Base-by-base conservation (phyloP, 1,140 invertebrate genomes). In the Leptonema lineaticorne region DNA sequence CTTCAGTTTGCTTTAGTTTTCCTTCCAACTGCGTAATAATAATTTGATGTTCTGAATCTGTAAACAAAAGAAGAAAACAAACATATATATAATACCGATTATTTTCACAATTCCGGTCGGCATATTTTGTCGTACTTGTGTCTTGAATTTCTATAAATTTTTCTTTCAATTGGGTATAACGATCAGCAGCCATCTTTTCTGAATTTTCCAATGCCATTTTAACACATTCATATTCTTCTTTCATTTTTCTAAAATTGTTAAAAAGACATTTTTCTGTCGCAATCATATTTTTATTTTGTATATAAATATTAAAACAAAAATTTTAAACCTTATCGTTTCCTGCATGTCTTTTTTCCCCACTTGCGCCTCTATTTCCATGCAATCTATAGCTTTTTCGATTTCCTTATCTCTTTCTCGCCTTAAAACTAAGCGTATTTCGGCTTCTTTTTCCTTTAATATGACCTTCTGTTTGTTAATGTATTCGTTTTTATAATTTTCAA, bases 171-270 rank as follows among this genome's bases (percentile, higher is more conserved):
- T 89, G 84, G 45, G 82, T 84, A 70, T 88, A 87, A 29, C 81
- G 77, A 2, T 78, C 75, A 67, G 85, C 76, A 27, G 81, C 80
- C 68, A 86, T 79, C 69, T 82, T 84, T 77, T 89, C 82, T 53
- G 83, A 81, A 75, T 83, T 77, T 66, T 88, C 89, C 27, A 89
- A 74, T 63, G 89, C 84, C 63, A 83, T 80, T 28, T 92, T 74
- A 73, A 92, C 90, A 20, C 82, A 80, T 66, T 91, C 88, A 69
- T 88, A 90, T 76, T 91, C 90, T 45, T 92, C 90, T 75, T 86
- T 89, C 3, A 90, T 78, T 67, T 89, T 84, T 73, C 90, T 92
- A 69, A 20, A 70, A 70, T 73, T 53, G 9, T 18, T 20, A 24
- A 8, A 22, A 22, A 22, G n/a, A n/a, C n/a, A n/a, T n/a, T n/a